A percentile compares a stretch with the other conserved stretches of the same genome.
These are phyloP conservation scores for Erebia aethiops DNA, from an alignment of 2,888 invertebrate species.

Conservation along the genomic window DNA sequence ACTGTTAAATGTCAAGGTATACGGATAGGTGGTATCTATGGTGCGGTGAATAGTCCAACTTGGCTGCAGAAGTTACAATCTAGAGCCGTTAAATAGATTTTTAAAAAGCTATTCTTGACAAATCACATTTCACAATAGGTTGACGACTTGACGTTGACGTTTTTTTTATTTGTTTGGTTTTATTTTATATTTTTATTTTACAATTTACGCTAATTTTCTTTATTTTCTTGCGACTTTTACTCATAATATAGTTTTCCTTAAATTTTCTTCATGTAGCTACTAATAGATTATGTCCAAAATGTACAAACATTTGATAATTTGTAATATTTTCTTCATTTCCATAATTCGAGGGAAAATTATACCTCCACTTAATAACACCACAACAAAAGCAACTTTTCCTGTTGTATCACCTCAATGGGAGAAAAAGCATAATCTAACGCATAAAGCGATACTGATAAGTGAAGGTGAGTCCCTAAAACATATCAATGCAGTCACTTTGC, in stretches of 20 bases:
- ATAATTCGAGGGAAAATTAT: constrained; percentile 44
- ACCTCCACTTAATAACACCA: constrained; percentile 37
- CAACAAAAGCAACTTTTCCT: constrained; percentile 30
- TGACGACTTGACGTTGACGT: too few relatives aligned
- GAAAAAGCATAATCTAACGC: constrained; percentile 46
- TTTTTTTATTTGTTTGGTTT: too few relatives aligned
- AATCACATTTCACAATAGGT: too few relatives aligned
- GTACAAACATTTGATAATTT: constrained; percentile 48
- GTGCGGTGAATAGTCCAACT: too few relatives aligned
- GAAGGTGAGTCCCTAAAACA: constrained; percentile 62
- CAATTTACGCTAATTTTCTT: neutral
- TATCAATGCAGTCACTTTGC: constrained; percentile 49
- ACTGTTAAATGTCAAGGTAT: too few relatives aligned
- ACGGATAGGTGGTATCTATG: too few relatives aligned
- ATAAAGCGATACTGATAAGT: constrained; percentile 52
- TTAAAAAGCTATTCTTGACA: too few relatives aligned
- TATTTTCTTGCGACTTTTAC: neutral
- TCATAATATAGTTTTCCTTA: neutral
- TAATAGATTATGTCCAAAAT: constrained; percentile 43
- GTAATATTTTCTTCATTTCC: constrained; percentile 49
- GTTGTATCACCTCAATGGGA: constrained; percentile 30
- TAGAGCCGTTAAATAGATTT: too few relatives aligned
- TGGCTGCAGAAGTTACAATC: too few relatives aligned
- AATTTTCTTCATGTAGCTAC: constrained; percentile 6
- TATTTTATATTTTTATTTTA: neutral